Evolutionary conservation across 1,140 invertebrate genomes (phyloP).

Genomic region (Pseudachorutes palmiensis): DNA sequence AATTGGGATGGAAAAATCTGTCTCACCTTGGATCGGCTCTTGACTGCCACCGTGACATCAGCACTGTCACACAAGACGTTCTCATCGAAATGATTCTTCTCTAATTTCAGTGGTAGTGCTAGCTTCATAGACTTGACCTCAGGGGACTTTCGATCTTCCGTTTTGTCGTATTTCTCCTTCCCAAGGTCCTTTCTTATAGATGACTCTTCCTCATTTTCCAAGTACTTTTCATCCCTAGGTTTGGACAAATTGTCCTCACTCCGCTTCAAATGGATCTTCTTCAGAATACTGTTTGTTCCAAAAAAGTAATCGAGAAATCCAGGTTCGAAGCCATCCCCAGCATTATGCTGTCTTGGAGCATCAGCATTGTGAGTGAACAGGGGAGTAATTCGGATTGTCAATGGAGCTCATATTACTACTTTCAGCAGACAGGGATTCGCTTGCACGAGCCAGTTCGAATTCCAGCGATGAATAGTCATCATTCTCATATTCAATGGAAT

Average conservation of each 20-base stretch:
- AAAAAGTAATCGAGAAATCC: slow-evolving; percentile 9
- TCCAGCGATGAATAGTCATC: slow-evolving; percentile 32
- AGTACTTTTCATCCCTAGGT: slow-evolving; percentile 1
- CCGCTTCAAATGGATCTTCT: slow-evolving; percentile 12
- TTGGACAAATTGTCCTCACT: neutral
- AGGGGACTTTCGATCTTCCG: slow-evolving; percentile 26
- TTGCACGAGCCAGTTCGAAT: slow-evolving; percentile 34
- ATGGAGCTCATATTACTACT: neutral
- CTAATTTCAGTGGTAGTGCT: too few species aligned
- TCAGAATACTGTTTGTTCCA: slow-evolving; percentile 1
- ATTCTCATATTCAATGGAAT: slow-evolving; percentile 35
- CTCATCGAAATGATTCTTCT: slow-evolving; percentile 7
- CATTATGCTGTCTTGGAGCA: neutral
- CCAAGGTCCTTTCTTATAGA: neutral
- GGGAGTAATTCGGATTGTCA: slow-evolving; percentile 5
- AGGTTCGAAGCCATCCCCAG: neutral
- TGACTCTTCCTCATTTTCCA: neutral
- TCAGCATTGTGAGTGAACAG: neutral
- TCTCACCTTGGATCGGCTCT: slow-evolving; percentile 26
- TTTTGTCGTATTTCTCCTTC: neutral
- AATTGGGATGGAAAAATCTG: neutral
- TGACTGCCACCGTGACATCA: neutral
- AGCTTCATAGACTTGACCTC: neutral
- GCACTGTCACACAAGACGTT: slow-evolving; percentile 3
- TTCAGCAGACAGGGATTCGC: neutral